Evolutionary conservation across 92 coral and sea anemone genomes (phyloP).

Genomic region (Zoanthus sansibaricus): DNA sequence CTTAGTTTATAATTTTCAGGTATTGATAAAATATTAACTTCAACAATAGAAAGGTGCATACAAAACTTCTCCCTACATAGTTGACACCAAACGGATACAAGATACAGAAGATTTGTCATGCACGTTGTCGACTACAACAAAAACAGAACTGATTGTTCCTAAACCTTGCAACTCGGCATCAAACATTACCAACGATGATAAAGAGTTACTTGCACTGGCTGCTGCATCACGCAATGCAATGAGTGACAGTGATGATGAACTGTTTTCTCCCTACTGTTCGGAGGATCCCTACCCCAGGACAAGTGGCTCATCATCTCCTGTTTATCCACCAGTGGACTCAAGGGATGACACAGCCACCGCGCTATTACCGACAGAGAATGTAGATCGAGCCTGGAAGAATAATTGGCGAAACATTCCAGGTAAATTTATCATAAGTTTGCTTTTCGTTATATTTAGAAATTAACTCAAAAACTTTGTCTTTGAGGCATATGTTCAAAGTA

Average conservation of each 20-base stretch:
- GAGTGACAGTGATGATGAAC: conserved; percentile 91
- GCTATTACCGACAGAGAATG: neutral
- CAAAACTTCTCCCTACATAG: too few relatives aligned
- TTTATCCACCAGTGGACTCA: neutral
- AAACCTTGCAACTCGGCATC: conserved; percentile 14
- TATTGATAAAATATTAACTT: too few relatives aligned
- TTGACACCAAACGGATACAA: neutral
- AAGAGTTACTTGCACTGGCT: conserved; percentile 80
- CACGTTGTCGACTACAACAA: neutral
- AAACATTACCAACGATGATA: conserved; percentile 57
- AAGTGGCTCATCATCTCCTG: conserved; percentile 4
- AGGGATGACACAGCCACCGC: neutral
- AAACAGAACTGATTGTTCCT: neutral
- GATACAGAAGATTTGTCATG: neutral
- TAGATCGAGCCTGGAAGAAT: neutral
- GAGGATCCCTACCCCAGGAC: neutral
- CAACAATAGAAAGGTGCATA: too few relatives aligned
- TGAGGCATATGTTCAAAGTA: too few relatives aligned
- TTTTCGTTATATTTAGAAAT: too few relatives aligned
- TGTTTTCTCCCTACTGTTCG: conserved; percentile 74
- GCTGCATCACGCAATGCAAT: conserved; percentile 72
- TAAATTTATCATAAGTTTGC: neutral
- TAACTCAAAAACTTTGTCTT: too few relatives aligned
- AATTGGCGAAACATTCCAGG: neutral
- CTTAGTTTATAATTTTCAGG: too few relatives aligned